Conservation (phyloP, 2,888 invertebrate species). For the Dione vanillae region DNA sequence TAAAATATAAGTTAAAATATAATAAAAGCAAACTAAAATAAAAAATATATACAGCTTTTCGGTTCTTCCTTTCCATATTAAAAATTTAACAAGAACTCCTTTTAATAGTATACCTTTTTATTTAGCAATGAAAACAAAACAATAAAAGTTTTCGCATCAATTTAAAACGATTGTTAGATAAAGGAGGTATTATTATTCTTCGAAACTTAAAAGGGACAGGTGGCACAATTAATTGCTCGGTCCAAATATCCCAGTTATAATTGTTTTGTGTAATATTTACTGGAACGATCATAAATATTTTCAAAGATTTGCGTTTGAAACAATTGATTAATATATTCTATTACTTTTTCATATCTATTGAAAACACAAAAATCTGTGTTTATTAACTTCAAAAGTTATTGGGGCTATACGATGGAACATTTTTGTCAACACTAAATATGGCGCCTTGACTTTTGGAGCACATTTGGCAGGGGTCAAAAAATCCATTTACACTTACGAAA, state of each 20-base stretch:
- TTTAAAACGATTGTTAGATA: slow-evolving; percentile 32
- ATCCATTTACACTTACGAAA: too few species aligned
- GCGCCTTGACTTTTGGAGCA: too few species aligned
- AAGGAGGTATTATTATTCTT: slow-evolving; percentile 32
- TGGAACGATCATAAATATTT: background rate
- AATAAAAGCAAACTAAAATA: too few species aligned
- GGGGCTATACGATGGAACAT: too few species aligned
- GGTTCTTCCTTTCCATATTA: background rate
- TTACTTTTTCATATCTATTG: too few species aligned
- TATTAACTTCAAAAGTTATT: too few species aligned
- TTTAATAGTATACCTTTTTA: background rate
- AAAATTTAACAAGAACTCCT: background rate
- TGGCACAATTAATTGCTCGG: slow-evolving; percentile 32
- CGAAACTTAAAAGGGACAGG: slow-evolving; percentile 27
- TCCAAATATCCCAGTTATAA: slow-evolving; percentile 16
- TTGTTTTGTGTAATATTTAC: slow-evolving; percentile 4
- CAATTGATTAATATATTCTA: background rate
- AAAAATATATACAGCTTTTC: too few species aligned
- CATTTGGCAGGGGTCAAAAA: too few species aligned
- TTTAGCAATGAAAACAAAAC: slow-evolving; percentile 4
- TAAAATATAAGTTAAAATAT: too few species aligned
- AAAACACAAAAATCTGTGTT: too few species aligned
- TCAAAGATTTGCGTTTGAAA: background rate
- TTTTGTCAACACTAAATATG: too few species aligned
- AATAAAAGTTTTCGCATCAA: slow-evolving; percentile 37